phyloP scores from a whole-genome alignment of 2,888 invertebrate species.

The Furcula furcula region DNA sequence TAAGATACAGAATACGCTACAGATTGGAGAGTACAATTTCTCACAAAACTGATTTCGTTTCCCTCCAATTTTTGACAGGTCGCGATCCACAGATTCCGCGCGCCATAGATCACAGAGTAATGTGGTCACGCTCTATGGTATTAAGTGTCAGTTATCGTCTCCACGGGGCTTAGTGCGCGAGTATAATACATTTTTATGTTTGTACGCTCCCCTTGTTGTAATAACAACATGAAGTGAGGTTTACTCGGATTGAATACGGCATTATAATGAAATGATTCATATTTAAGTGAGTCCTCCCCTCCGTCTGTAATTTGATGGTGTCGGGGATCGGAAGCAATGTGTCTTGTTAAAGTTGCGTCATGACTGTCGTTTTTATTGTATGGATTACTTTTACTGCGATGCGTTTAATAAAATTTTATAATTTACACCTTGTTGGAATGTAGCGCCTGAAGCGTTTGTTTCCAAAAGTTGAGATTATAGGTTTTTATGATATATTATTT shows the following conservation, averaged over 20 bases:
- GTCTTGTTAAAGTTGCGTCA: slow-evolving; percentile 79
- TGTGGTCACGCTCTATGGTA: slow-evolving; percentile 80
- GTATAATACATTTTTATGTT: slow-evolving; percentile 74
- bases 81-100: slow-evolving; percentile 66
- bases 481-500: too few relatives aligned
- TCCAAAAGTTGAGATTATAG: too few relatives aligned
- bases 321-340: slow-evolving; percentile 74
- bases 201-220: slow-evolving; percentile 72
- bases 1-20: slow-evolving; percentile 42
- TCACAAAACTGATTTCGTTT: slow-evolving; percentile 47
- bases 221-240: slow-evolving; percentile 78
- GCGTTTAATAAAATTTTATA: slow-evolving; percentile 22
- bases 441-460: too few relatives aligned
- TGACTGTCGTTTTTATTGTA: slow-evolving; percentile 65
- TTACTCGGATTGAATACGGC: slow-evolving; percentile 80
- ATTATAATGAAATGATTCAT: slow-evolving; percentile 83
- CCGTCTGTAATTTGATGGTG: slow-evolving; percentile 72
- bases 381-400: slow-evolving; percentile 30
- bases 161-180: slow-evolving; percentile 70
- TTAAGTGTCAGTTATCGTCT: slow-evolving; percentile 81
- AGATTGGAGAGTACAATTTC: slow-evolving; percentile 32
- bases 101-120: slow-evolving; percentile 79
- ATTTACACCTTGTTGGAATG: slow-evolving; percentile 9
- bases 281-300: slow-evolving; percentile 81
- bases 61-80: slow-evolving; percentile 64